A percentile compares a stretch with the other conserved stretches of the same genome.
phyloP scores from a whole-genome alignment of 2,888 invertebrate genomes.

The Clanis bilineata region DNA sequence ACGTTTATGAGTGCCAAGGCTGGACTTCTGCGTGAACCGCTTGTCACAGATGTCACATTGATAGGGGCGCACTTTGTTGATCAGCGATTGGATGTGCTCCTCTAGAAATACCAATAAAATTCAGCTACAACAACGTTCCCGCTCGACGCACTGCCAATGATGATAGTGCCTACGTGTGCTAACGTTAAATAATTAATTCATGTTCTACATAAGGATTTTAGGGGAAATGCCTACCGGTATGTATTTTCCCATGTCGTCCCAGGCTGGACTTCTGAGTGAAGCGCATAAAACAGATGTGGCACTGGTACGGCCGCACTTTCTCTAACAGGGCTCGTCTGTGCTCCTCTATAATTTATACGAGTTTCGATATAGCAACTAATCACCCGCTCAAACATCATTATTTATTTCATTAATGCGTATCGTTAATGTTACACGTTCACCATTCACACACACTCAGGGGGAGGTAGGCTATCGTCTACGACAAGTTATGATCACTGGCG shows the following conservation, averaged over 20 bases:
- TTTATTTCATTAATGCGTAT: constrained; percentile 56
- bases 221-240: constrained; percentile 84
- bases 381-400: constrained; percentile 62
- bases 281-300: constrained; percentile 87
- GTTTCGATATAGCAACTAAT: constrained; percentile 76
- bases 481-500: constrained; percentile 55
- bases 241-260: constrained; percentile 88
- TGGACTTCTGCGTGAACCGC: constrained; percentile 92
- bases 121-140: constrained; percentile 74
- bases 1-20: constrained; percentile 91
- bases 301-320: constrained; percentile 86
- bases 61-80: constrained; percentile 84
- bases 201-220: constrained; percentile 79
- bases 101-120: constrained; percentile 82
- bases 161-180: constrained; percentile 70
- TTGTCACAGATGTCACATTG: constrained; percentile 90
- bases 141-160: constrained; percentile 55
- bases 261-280: constrained; percentile 89
- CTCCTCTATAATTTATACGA: constrained; percentile 82
- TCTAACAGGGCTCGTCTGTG: constrained; percentile 84
- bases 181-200: constrained; percentile 65
- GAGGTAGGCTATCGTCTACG: constrained; percentile 61
- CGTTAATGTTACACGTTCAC: constrained; percentile 46
- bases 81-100: constrained; percentile 84
- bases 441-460: constrained; percentile 78